Base-by-base conservation (phyloP, 2,113 vertebrate genomes). In the Catharus minimus region DNA sequence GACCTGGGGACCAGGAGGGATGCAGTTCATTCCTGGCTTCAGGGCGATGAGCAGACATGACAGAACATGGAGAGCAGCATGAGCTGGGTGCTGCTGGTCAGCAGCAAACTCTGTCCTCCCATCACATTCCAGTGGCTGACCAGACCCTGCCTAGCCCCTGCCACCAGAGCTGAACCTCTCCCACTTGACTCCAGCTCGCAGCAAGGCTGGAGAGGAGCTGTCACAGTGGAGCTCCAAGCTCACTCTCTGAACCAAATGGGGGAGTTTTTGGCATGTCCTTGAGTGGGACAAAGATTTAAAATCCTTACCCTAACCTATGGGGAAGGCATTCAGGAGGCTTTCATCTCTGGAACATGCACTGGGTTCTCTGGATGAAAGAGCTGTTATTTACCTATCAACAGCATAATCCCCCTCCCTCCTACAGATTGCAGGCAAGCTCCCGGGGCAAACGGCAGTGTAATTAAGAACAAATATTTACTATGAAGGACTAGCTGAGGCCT, bases 401-500 rank as follows among this genome's bases (percentile, higher is more conserved):
- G 72, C 89, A 86, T 92, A 94, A 95, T 95, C 89, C 95, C 89
- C 81, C 88, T 92, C 86, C 94, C 93, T 92, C 88, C 93, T 96
- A 94, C 92, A 92, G 65, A 86, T 76, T 87, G 74, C 77, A 82
- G 90, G 92, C 88, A 94, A 90, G 69, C 86, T 95, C 93, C 88
- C 1, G 66, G 81, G 92, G 93, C 93, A 96, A 96, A 96, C 5
- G 36, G 81, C 86, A 84, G 86, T 84, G 93, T 94, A 93, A 95
- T 95, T 95, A 95, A 94, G 88, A 94, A 90, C 92, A 96, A 95
- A 96, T 96, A 96, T 96, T 96, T 95, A 95, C 93, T 95, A 93
- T 89, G 93, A 94, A 95, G 93, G 92, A 92, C 94, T 95, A 95
- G 93, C 92, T 84, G 83, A 93, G 90, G 86, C 89, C 95, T 89